These are phyloP conservation scores for Calypte anna DNA, from an alignment of 2,113 vertebrate genomes.

Conservation along the genomic window DNA sequence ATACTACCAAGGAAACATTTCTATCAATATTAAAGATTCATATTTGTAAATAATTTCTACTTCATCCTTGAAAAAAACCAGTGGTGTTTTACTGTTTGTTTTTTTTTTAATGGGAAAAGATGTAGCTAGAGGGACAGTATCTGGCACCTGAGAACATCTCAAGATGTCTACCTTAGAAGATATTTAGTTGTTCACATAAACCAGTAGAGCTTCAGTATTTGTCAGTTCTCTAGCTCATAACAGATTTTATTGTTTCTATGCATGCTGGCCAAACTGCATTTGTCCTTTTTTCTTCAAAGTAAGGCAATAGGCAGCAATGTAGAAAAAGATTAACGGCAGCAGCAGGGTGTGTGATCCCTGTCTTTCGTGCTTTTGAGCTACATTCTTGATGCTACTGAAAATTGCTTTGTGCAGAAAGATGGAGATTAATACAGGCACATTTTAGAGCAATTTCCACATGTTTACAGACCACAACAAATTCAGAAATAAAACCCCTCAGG, in stretches of 20 bases:
- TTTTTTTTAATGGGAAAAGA: neutral
- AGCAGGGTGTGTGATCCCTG: neutral
- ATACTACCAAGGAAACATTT: neutral
- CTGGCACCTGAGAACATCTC: neutral
- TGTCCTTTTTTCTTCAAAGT: neutral
- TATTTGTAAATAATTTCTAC: neutral
- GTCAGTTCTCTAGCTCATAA: neutral
- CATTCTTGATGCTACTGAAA: neutral
- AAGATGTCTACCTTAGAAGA: neutral
- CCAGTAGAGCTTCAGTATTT: neutral
- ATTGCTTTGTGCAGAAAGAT: neutral
- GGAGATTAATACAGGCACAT: neutral
- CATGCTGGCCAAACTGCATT: neutral
- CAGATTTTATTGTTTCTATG: neutral
- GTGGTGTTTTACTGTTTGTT: neutral
- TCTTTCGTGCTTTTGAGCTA: neutral
- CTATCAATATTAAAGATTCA: neutral
- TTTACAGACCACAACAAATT: neutral
- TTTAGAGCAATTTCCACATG: neutral
- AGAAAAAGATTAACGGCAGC: neutral
- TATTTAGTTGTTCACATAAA: neutral
- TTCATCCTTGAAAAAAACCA: neutral
- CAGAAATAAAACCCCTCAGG: neutral
- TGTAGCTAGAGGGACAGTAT: neutral
- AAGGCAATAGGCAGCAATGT: fast-evolving